phyloP scores from a whole-genome alignment of 1,140 invertebrate species.

The Linepithema humile region DNA sequence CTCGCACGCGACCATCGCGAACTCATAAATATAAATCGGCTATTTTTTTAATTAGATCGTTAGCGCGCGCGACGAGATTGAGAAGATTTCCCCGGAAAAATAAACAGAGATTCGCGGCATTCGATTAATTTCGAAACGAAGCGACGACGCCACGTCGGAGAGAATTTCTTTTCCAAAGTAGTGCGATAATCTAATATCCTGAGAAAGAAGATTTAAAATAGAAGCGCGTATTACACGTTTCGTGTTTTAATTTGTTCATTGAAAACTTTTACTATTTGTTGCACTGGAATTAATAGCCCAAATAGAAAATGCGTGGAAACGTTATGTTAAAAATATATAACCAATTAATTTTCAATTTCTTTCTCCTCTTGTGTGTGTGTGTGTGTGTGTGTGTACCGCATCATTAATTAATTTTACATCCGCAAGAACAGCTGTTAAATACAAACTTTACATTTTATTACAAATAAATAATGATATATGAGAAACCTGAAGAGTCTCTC shows the following conservation, averaged over 20 bases:
- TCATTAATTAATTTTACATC: no score
- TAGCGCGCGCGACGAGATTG: slow-evolving; percentile 22
- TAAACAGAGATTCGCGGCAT: slow-evolving; percentile 6
- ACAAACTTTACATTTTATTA: background rate
- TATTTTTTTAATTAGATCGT: slow-evolving; percentile 78
- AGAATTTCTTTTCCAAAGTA: slow-evolving; percentile 4
- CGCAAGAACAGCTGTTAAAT: no score
- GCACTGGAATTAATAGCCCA: background rate
- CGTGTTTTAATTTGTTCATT: slow-evolving; percentile 14
- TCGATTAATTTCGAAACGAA: slow-evolving; percentile 35
- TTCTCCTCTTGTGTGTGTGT: no score
- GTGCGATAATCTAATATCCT: slow-evolving; percentile 30
- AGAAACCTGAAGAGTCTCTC: background rate
- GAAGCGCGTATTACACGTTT: background rate
- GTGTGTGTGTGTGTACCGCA: no score
- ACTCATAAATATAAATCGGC: slow-evolving; percentile 84
- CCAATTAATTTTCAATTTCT: slow-evolving; percentile 3
- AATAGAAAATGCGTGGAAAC: background rate
- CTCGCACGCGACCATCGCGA: background rate
- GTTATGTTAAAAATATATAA: background rate
- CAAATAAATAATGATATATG: background rate
- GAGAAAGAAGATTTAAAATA: slow-evolving; percentile 18
- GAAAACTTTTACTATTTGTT: background rate
- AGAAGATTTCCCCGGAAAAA: background rate
- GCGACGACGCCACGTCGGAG: background rate